Evolutionary conservation across 2,888 invertebrate species (phyloP).

Genomic region (Brachyopa scutellaris): DNA sequence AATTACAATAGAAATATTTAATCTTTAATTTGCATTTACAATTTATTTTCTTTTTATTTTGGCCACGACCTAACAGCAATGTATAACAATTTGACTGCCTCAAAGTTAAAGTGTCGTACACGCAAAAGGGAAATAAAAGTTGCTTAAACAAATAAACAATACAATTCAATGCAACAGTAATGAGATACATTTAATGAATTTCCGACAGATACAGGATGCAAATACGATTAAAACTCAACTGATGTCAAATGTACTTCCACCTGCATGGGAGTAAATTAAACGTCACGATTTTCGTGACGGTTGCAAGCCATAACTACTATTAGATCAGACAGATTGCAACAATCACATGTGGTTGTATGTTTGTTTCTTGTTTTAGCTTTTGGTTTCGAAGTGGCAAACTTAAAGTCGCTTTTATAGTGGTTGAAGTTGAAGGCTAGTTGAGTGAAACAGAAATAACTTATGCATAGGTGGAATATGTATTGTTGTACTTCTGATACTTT

Average conservation of each 20-base stretch:
- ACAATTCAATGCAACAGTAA: background rate
- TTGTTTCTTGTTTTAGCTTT: background rate
- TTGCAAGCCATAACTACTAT: background rate
- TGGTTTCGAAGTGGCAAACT: background rate
- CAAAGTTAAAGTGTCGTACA: too few species aligned
- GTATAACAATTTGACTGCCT: too few species aligned
- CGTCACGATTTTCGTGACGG: conserved; percentile 30
- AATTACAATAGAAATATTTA: too few species aligned
- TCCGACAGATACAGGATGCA: background rate
- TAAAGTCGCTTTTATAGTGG: background rate
- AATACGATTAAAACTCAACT: background rate
- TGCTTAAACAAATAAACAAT: background rate
- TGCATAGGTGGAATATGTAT: conserved; percentile 1
- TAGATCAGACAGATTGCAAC: background rate
- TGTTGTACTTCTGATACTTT: background rate
- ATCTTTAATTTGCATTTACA: too few species aligned
- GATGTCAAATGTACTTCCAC: background rate
- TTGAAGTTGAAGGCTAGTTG: background rate
- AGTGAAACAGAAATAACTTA: background rate
- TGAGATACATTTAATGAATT: conserved; percentile 2
- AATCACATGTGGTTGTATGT: background rate
- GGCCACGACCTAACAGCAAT: too few species aligned
- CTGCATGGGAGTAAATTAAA: background rate
- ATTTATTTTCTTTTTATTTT: too few species aligned
- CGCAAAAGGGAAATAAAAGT: too few species aligned